Evolutionary conservation across 2,113 vertebrate genomes (phyloP), one percentile per base, ranked within the genome.

Genomic region (Gasterosteus nipponicus): DNA sequence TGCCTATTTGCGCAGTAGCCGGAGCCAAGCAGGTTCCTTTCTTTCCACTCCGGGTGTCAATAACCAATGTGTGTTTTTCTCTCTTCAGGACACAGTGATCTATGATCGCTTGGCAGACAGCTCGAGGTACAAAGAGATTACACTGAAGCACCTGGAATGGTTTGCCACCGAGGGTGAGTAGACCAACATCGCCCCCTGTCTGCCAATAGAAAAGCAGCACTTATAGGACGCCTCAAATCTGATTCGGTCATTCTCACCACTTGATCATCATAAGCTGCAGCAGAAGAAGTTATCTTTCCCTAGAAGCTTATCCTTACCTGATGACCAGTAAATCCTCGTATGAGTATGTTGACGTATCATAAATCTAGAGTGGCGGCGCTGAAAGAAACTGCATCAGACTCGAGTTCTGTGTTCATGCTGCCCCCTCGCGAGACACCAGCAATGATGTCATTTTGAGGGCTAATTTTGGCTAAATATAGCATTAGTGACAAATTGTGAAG

Each of bases 71-170:
- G 42, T 81, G 49, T 86, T 72, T 86, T 79, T 93, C 92, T 75
- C 84, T 85, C 91, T 92, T 42, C 77, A 99, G 98, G 98, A 99
- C 91, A 98, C 97, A 0, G 98, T 98, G 64, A 96, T 99, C 93
- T 99, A 98, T 86, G 98, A 99, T 76, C 96, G 98, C 59, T 94
- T 99, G 86, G 96, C 97, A 57, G 97, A 99, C 92, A 97, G 91
- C 82, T 99, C 98, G 66, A 96, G 95, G 91, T 99, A 97, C 93
- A 99, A 98, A 94, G 98, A 98, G 92, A 99, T 98, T 82, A 99
- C 98, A 12, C 90, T 99, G 77, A 99, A 99, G 92, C 98, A 99
- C 91, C 94, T 99, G 92, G 98, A 99, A 81, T 96, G 97, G 91
- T 99, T 99, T 95, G 98, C 98, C 66, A 99, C 98, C 7, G 98